Conservation (phyloP, 2,113 vertebrate species). For the Ursus arctos region DNA sequence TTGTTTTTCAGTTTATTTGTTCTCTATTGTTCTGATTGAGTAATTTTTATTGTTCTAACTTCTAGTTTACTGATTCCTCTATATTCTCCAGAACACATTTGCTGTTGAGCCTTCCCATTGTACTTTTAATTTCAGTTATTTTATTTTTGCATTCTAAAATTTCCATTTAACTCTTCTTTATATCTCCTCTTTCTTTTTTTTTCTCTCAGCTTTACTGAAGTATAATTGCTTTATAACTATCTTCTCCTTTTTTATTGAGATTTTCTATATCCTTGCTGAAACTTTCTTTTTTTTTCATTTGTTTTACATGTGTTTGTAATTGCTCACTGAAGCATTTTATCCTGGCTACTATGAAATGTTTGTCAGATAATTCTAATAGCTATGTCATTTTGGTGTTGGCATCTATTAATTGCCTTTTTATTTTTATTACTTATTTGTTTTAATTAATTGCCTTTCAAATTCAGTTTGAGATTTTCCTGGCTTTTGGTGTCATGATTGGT, state of each 20-base stretch:
- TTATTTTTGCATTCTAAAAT: neutral
- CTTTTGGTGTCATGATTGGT: neutral
- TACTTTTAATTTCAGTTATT: neutral
- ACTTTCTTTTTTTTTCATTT: neutral
- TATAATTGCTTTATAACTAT: neutral
- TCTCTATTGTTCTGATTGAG: neutral
- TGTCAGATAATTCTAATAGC: neutral
- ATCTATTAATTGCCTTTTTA: neutral
- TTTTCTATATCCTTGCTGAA: neutral
- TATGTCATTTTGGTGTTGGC: neutral
- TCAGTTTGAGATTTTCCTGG: neutral
- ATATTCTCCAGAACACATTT: neutral
- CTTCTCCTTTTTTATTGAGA: neutral
- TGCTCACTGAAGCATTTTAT: neutral
- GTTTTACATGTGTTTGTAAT: neutral
- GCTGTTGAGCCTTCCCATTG: neutral
- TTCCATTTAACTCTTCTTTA: neutral
- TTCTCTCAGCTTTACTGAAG: neutral
- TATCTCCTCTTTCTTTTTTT: neutral
- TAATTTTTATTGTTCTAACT: neutral
- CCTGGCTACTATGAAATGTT: neutral
- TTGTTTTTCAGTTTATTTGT: neutral
- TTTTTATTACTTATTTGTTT: neutral
- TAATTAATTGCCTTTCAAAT: neutral
- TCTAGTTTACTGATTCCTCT: neutral